A percentile compares a stretch with the other conserved stretches of the same genome.
Conservation (phyloP, 2,797 vertebrate species). For the Melanotaenia pygmaea region DNA sequence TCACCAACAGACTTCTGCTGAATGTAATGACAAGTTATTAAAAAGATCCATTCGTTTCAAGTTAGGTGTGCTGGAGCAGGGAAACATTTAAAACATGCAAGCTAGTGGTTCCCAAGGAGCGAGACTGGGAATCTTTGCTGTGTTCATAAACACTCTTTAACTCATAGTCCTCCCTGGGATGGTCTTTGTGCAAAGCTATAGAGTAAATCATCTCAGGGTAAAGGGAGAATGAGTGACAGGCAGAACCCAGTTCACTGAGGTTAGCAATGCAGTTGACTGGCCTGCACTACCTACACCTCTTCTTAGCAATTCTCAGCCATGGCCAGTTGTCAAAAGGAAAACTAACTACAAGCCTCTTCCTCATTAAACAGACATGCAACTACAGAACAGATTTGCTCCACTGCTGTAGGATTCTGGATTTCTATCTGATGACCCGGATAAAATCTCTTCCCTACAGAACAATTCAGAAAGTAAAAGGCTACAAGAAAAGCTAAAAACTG, state of each 20-base stretch:
- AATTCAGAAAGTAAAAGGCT: fast-evolving
- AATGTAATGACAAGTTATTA: too few relatives aligned
- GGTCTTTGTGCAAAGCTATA: neutral
- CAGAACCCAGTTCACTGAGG: neutral
- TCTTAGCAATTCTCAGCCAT: neutral
- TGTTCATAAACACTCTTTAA: neutral
- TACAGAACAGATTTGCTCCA: neutral
- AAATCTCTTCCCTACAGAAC: neutral
- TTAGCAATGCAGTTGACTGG: neutral
- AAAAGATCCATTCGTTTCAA: too few relatives aligned
- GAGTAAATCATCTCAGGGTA: neutral
- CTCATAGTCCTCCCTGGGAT: neutral
- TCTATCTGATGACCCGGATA: neutral
- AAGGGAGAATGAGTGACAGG: neutral
- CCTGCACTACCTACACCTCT: neutral
- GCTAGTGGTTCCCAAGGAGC: too few relatives aligned
- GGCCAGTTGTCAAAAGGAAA: too few relatives aligned
- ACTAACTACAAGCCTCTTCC: too few relatives aligned
- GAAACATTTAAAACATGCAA: too few relatives aligned
- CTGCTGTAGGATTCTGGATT: neutral
- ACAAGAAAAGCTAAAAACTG: neutral
- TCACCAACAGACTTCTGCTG: too few relatives aligned
- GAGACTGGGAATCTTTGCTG: too few relatives aligned
- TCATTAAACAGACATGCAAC: too few relatives aligned
- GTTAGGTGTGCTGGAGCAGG: too few relatives aligned